phyloP scores from a whole-genome alignment of 2,888 invertebrate genomes.

The Poecilus cupreus region DNA sequence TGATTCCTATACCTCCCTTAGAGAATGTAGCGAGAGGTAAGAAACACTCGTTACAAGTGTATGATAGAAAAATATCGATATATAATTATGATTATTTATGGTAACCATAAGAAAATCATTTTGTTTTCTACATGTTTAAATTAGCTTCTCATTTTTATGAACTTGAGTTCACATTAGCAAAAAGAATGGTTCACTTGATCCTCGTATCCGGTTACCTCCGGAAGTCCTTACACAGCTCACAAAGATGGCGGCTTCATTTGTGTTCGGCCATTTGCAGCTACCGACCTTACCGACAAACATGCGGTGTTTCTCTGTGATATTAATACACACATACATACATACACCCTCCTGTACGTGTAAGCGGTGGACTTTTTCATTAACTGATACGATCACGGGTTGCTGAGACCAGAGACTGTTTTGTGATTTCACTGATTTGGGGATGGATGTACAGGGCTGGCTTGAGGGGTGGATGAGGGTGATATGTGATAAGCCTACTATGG shows the following conservation, averaged over 20 bases:
- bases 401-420: neutral
- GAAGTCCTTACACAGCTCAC: neutral
- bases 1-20: no score
- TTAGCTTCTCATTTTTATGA: no score
- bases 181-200: neutral
- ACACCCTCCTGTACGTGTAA: neutral
- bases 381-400: neutral
- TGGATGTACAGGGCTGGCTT: neutral
- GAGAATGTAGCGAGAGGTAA: no score
- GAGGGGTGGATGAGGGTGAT: neutral
- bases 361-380: neutral
- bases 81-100: no score
- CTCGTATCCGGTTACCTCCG: constrained; percentile 20
- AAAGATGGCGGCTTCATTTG: constrained; percentile 9
- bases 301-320: neutral
- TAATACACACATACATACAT: neutral
- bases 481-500: no score
- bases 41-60: no score
- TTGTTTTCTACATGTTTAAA: no score
- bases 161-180: no score
- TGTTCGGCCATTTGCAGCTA: constrained; percentile 13
- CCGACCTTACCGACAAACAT: neutral
- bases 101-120: no score
- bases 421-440: neutral
- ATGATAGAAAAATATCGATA: no score